phyloP scores from a whole-genome alignment of 2,888 invertebrate species.

The Amblyjoppa fuscipennis region DNA sequence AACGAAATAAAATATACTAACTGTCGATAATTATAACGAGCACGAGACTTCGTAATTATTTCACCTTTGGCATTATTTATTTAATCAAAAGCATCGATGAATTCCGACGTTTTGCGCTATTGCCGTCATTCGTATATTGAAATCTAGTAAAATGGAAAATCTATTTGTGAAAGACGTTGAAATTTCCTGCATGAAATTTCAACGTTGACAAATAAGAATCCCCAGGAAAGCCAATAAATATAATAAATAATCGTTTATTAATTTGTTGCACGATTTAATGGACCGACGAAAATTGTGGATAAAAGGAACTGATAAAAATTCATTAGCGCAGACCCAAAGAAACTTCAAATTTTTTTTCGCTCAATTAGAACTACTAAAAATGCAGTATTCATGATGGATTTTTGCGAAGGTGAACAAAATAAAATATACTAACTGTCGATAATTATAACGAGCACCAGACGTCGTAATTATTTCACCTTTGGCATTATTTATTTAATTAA shows the following conservation, averaged over 20 bases:
- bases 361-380: background rate
- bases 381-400: background rate
- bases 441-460: background rate
- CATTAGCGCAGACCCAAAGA: background rate
- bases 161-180: background rate
- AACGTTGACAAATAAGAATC: background rate
- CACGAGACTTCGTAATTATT: background rate
- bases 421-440: background rate
- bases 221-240: background rate
- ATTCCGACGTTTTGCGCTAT: background rate
- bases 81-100: background rate
- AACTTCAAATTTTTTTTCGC: background rate
- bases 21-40: background rate
- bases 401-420: background rate
- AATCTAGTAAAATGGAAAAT: background rate
- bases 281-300: background rate
- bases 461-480: background rate
- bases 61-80: background rate
- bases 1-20: background rate
- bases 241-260: background rate
- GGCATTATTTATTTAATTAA: background rate
- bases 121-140: background rate
- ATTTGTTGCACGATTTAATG: constrained; percentile 12
- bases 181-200: background rate
- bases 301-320: background rate